phyloP scores from a whole-genome alignment of 2,888 invertebrate species.

The Ormyrus labotus region DNA sequence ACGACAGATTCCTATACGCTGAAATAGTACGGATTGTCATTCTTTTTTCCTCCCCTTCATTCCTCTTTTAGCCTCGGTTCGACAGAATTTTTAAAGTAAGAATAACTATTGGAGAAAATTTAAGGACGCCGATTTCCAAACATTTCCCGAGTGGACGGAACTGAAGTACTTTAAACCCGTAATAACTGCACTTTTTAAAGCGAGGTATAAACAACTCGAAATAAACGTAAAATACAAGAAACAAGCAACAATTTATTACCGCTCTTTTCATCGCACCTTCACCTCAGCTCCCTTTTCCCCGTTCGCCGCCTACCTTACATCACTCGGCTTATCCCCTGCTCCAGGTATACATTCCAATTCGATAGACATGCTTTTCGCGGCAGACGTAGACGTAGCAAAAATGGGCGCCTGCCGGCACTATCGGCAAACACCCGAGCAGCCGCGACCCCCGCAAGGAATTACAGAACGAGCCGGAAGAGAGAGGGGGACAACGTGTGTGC shows the following conservation, averaged over 20 bases:
- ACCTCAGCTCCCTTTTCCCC: neutral
- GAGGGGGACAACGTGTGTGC: neutral
- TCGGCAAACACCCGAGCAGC: neutral
- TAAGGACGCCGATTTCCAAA: too few relatives aligned
- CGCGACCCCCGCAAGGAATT: neutral
- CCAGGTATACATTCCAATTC: slow-evolving; percentile 16
- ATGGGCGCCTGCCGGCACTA: neutral
- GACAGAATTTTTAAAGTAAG: too few relatives aligned
- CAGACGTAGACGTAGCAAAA: neutral
- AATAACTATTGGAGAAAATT: too few relatives aligned
- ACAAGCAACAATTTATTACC: too few relatives aligned
- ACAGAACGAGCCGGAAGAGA: neutral
- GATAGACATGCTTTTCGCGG: slow-evolving; percentile 13
- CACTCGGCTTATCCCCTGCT: neutral
- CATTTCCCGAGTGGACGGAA: too few relatives aligned
- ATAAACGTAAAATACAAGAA: too few relatives aligned
- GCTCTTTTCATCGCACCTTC: too few relatives aligned
- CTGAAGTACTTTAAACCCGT: too few relatives aligned
- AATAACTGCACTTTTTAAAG: too few relatives aligned
- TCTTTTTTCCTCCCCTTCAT: too few relatives aligned
- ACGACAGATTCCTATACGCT: neutral
- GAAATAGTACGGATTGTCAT: neutral
- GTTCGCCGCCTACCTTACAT: neutral
- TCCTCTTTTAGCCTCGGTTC: too few relatives aligned
- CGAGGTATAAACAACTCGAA: too few relatives aligned